These are phyloP conservation scores for Branchinecta lynchi DNA, from an alignment of 1,140 invertebrate genomes.

Conservation along the genomic window DNA sequence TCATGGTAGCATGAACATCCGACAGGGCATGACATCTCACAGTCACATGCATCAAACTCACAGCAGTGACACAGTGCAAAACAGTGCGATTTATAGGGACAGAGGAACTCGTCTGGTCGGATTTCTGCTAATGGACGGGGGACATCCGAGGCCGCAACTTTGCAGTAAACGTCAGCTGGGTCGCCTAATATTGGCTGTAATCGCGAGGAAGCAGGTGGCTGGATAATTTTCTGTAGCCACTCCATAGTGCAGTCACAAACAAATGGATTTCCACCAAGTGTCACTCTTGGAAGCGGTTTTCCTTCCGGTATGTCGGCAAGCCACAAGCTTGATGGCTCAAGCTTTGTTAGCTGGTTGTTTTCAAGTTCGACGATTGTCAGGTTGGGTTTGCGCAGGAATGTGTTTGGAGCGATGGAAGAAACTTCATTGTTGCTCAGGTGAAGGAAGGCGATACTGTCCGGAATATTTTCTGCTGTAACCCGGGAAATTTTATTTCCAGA, in stretches of 20 bases:
- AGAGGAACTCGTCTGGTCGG: slow-evolving; percentile 66
- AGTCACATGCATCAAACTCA: slow-evolving; percentile 86
- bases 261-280: slow-evolving; percentile 73
- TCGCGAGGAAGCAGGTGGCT: slow-evolving; percentile 42
- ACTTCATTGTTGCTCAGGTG: slow-evolving; percentile 82
- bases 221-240: slow-evolving; percentile 66
- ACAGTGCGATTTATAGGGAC: slow-evolving; percentile 78
- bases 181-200: slow-evolving; percentile 75
- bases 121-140: slow-evolving; percentile 38
- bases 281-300: slow-evolving; percentile 56
- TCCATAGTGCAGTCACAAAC: slow-evolving; percentile 84
- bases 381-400: slow-evolving; percentile 66
- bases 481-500: slow-evolving; percentile 71
- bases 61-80: slow-evolving; percentile 84
- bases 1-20: slow-evolving; percentile 86
- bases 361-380: slow-evolving; percentile 73
- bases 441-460: slow-evolving; percentile 70
- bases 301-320: slow-evolving; percentile 45
- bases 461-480: slow-evolving; percentile 58
- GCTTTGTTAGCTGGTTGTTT: slow-evolving; percentile 61
- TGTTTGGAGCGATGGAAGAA: slow-evolving; percentile 56
- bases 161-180: slow-evolving; percentile 47
- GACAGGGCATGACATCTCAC: slow-evolving; percentile 81
- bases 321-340: slow-evolving; percentile 61
- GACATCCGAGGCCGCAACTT: slow-evolving; percentile 25